Base-by-base conservation (phyloP, 1,140 invertebrate genomes). In the Aradophagus sp. region DNA sequence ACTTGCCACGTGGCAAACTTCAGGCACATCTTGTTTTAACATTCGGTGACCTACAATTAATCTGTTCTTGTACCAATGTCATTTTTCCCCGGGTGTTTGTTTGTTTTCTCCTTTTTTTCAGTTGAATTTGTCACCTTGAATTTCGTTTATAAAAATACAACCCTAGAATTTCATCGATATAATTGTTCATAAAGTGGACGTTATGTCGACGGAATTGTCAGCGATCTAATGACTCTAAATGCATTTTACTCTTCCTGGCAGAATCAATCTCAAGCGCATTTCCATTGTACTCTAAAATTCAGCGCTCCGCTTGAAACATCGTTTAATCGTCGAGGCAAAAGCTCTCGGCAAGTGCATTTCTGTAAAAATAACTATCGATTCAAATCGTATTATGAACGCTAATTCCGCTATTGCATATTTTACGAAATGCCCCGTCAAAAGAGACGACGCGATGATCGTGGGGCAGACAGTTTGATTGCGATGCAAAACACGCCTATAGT, bases 171-270 rank as follows among this genome's bases (percentile, higher is more conserved):
- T 65, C 55, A 71, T 65, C 59, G 59, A 71, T 71, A 71, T 71
- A 71, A 65, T 65, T 55, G 59, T 65, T 71, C 47, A 34, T 53
- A 71, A 59, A 71, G 59, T 71, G 59, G 59, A 65, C 68, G 59
- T 71, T 65, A 71, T 55, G 59, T 67, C 62, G 62, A 73, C 62
- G 45, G 39, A 73, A 73, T 67, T 67, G 69, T 73, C 69, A 73
- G 69, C 69, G 58, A 67, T 58, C 62, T 73, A 73, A 73, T 73
- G 69, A 73, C 69, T 73, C 70, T 72, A 72, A 67, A 73, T 67
- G 58, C 58, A 58, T 67, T 73, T 73, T 62, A 67, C 70, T 63
- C 70, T 63, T 67, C 58, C 63, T 58, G 70, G 68, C 63, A 73
- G 70, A 73, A 73, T 73, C 70, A 66, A 73, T 73, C 56, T 73